Base-by-base conservation (phyloP, 1,140 invertebrate species). In the Drosophila kohkoa region DNA sequence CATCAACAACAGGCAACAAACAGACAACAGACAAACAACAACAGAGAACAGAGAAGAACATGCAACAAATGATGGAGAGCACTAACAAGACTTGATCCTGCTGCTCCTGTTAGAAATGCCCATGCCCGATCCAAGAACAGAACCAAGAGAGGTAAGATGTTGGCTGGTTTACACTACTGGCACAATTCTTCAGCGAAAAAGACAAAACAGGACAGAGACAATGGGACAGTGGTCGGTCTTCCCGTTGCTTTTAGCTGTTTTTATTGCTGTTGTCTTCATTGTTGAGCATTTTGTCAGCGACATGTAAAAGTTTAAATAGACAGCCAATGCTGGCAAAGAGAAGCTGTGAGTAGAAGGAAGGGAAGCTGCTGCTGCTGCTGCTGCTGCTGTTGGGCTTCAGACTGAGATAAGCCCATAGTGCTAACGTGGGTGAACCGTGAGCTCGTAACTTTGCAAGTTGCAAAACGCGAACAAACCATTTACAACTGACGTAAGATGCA, bases 301-400 rank as follows among this genome's bases (percentile, higher is more conserved):
- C 79, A 87, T 87, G 82, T 87, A 79, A 75, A 87, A 77, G 86
- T 80, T 87, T 87, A 88, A 87, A 77, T 77, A 88, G 79, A 87
- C 82, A 87, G 87, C 76, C 77, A 73, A 77, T 48, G 13, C 51
- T 32, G 43, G 60, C 28, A 43, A 52, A 67, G 38, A 10, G 11
- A 10, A 38, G 3, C 10, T 38, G 38, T 25, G n/a, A 28, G 60
- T 8, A 16, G 15, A 13, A 38, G 38, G 35, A 30, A 11, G 41
- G 66, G 63, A 35, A 58, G 30, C 7, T 7, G 30, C 30, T 6
- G 7, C 30, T 20, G 55, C 49, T 46, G 32, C n/a, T n/a, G n/a
- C n/a, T n/a, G n/a, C 15, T 48, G 41, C 52, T 38, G n/a, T 49
- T 13, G 58, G 28, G 43, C 10, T 25, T 62, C 25, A 55, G 30